phyloP scores from a whole-genome alignment of 2,113 vertebrate genomes.

The Lota lota region DNA sequence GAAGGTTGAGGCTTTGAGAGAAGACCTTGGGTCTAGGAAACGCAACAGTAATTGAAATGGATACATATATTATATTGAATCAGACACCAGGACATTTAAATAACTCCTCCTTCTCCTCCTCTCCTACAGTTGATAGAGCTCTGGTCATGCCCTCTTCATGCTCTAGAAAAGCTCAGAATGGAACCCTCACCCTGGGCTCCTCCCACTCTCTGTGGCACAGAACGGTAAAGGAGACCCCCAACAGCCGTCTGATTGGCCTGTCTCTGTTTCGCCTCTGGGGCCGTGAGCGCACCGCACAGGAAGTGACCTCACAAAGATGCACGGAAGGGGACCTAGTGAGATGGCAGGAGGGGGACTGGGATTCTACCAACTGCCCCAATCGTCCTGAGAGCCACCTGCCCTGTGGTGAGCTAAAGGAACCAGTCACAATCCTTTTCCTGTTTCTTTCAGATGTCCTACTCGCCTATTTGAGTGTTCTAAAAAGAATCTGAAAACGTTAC shows the following conservation, averaged over 20 bases:
- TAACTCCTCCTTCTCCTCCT: background rate
- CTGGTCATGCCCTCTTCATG: fast-evolving
- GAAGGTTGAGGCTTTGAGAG: background rate
- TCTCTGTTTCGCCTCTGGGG: constrained; percentile 84
- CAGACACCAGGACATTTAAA: background rate
- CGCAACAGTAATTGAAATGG: too few species aligned
- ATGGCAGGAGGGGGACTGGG: constrained; percentile 78
- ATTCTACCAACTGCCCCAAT: constrained; percentile 31
- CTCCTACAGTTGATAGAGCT: background rate
- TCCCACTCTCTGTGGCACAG: constrained; percentile 49
- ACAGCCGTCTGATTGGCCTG: constrained; percentile 57
- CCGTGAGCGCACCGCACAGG: constrained; percentile 39
- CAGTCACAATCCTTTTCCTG: too few species aligned
- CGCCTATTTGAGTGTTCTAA: background rate
- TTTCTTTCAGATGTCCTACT: too few species aligned
- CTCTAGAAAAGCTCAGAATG: constrained; percentile 55
- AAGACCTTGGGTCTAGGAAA: too few species aligned
- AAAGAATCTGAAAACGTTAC: background rate
- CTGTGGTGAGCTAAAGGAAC: constrained; percentile 79
- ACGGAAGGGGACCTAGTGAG: constrained; percentile 73
- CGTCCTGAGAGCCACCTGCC: constrained; percentile 45
- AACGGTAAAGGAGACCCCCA: background rate
- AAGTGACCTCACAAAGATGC: constrained; percentile 66
- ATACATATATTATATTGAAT: background rate
- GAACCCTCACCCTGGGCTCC: constrained; percentile 77